Base-by-base conservation (phyloP, 2,888 invertebrate species). In the Drosophila siamana region DNA sequence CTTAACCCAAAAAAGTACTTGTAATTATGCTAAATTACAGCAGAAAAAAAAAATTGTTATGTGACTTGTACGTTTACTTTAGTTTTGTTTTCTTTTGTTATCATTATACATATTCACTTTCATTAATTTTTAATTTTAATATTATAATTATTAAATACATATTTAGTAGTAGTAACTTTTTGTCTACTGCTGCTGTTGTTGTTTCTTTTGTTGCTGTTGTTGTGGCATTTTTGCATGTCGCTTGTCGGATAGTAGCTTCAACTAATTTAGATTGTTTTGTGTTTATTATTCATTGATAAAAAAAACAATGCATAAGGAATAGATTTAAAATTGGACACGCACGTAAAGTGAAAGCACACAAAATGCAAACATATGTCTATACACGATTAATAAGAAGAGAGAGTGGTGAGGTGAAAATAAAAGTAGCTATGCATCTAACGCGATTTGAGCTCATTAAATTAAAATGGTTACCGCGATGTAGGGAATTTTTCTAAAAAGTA, bases 81-180 rank as follows among this genome's bases (percentile, higher is more conserved):
- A 22, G 38, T 44, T 33, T 36, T 33, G 13, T 44, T 60, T 15
- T 50, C 8, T 11, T 19, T 55, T 41, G 28, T 33, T 51, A 51
- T 61, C 54, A 64, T 64, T 72, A 64, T 72, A 76, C 51, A 77
- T 61, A 72, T 68, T 64, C 38, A 57, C 41, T 38, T 44, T 50
- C 22, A 30, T 44, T 54, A 22, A 16, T 50, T 19, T 38, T 55
- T 66, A 67, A 57, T 76, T 59, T 71, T 65, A 69, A 68, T 75
- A 47, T 67, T 75, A 76, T 75, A 75, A 61, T 68, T 69, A 77
- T 75, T 77, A 74, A 74, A 74, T 75, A 75, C 73, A 77, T 77
- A 68, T 46, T 55, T 72, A 59, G 68, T 75, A 77, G 73, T 75
- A 75, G 74, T 77, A 75, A 75, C 74, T 75, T 47, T 56, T 61